Evolutionary conservation across 2,113 vertebrate genomes (phyloP), one percentile per base, ranked within the genome.

Genomic region (Channa argus): DNA sequence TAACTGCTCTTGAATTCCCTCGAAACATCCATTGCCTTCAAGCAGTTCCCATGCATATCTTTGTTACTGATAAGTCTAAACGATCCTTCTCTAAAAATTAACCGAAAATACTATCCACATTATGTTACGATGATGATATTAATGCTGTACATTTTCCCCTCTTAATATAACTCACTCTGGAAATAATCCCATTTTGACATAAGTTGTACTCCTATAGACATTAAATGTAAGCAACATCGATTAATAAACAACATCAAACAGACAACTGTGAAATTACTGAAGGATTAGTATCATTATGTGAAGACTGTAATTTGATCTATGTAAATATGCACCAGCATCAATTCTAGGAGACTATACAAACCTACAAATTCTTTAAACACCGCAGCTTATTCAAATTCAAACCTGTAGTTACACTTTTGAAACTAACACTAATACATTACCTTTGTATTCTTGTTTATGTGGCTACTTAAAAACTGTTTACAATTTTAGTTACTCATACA

Each of bases 231-330:
- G 54, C 15, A 4, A 15, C 51, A 36, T 1, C 33, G 36, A 64
- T 62, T 13, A 5, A 56, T 61, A 37, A 49, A 52, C 44, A 58
- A 12, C 9, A 38, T 9, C 15, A 72, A 46, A 43, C n/a, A 58
- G 44, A 46, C 33, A 43, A 15, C 46, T 72, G 50, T 33, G n/a
- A 69, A 62, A 63, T 69, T 11, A 56, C 4, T 53, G 3, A 71
- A 67, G 5, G 15, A 45, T 47, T 13, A 38, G 2, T 43, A 46
- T 52, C n/a, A 45, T 50, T 9, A 49, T 6, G 38, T 41, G 2
- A 44, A 3, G 6, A 43, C 36, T 2, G 37, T 6, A 0, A 37
- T 52, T 15, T 3, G 59, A 41, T 39, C 34, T 8, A 46, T 52
- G 10, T 15, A 11, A 41, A 6, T 50, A 41, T 41, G n/a, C 63